Percentiles rank a stretch among this genome's conserved stretches.
Conservation (phyloP, 1,140 invertebrate species). For the Myzus persicae region DNA sequence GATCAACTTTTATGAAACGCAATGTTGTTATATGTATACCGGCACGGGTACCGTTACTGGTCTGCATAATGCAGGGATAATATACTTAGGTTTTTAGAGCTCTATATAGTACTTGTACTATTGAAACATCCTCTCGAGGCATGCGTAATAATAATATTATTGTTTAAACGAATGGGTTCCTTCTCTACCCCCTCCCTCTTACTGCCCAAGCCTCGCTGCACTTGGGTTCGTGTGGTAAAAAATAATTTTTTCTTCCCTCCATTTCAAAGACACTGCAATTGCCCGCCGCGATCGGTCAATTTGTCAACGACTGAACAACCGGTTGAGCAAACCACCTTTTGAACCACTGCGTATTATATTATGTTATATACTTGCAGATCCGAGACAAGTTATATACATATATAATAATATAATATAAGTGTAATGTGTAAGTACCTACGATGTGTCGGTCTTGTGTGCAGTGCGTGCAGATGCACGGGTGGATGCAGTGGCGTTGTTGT, state of each 20-base stretch:
- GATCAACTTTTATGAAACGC: background rate
- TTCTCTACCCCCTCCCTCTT: background rate
- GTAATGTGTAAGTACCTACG: background rate
- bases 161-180: background rate
- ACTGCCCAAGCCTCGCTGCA: too few species aligned
- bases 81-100: background rate
- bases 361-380: background rate
- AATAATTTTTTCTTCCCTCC: background rate
- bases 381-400: background rate
- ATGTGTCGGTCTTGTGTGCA: background rate
- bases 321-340: background rate
- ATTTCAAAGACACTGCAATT: background rate
- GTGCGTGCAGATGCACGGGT: background rate
- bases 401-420: background rate
- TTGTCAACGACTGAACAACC: background rate
- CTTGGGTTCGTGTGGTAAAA: background rate
- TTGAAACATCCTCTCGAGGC: background rate
- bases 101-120: background rate
- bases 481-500: background rate
- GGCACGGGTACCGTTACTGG: background rate
- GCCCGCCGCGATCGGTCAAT: background rate
- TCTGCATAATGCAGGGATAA: background rate
- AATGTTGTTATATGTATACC: background rate
- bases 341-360: background rate
- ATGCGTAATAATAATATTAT: background rate